These are phyloP conservation scores for Hyaena hyaena DNA, from an alignment of 2,113 vertebrate species.

Conservation along the genomic window DNA sequence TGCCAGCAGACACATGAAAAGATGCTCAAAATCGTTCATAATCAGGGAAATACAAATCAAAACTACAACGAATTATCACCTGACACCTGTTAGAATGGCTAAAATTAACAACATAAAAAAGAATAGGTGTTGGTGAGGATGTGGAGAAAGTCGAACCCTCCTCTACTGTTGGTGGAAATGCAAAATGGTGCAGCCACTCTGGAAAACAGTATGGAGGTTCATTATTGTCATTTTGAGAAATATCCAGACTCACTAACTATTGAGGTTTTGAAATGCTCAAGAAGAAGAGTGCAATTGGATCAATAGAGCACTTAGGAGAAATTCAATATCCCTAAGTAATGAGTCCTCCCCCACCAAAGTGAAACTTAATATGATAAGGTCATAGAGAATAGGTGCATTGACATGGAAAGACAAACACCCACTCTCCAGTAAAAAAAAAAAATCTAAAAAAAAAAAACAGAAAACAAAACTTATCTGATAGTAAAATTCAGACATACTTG, in stretches of 20 bases:
- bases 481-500: constrained; percentile 49
- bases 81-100: neutral
- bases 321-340: constrained; percentile 21
- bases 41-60: neutral
- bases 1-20: too few species aligned
- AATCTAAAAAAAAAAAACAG: neutral
- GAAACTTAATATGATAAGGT: constrained; percentile 30
- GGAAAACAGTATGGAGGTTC: neutral
- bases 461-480: neutral
- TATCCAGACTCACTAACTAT: constrained; percentile 5
- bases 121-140: neutral
- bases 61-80: neutral
- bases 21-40: neutral
- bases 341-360: neutral
- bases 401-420: neutral
- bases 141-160: neutral
- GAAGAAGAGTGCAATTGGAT: neutral
- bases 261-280: neutral
- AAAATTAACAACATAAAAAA: neutral
- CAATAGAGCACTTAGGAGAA: neutral
- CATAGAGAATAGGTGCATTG: constrained; percentile 39
- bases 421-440: neutral
- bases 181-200: neutral
- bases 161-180: neutral
- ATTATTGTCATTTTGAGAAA: constrained; percentile 5